Conservation (phyloP, 2,888 invertebrate species). For the Leptinotarsa tumamoca region DNA sequence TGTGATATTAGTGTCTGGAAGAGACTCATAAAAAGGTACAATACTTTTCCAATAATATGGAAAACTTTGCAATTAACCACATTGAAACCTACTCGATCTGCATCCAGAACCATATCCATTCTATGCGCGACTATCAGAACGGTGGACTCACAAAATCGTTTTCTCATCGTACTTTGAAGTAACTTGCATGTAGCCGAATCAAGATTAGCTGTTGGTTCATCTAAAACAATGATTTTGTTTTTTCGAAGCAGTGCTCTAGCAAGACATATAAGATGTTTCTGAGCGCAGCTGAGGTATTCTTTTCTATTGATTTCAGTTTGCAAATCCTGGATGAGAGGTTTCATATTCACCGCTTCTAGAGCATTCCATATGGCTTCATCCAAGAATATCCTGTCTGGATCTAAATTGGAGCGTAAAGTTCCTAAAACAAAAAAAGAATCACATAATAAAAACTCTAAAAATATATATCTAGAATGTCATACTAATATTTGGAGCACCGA, state of each 20-base stretch:
- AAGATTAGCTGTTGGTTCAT: slow-evolving; percentile 87
- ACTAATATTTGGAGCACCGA: too few relatives aligned
- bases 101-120: slow-evolving; percentile 86
- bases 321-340: slow-evolving; percentile 72
- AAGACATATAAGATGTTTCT: slow-evolving; percentile 77
- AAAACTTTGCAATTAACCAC: neutral
- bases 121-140: slow-evolving; percentile 88
- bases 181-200: slow-evolving; percentile 81
- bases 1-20: too few relatives aligned
- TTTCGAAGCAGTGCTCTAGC: slow-evolving; percentile 72
- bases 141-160: slow-evolving; percentile 80
- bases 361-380: slow-evolving; percentile 87
- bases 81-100: slow-evolving; percentile 71
- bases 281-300: slow-evolving; percentile 65
- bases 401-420: slow-evolving; percentile 87
- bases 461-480: too few relatives aligned
- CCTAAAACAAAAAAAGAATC: slow-evolving; percentile 65
- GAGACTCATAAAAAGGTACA: neutral
- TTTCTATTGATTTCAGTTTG: slow-evolving; percentile 80
- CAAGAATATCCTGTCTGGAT: slow-evolving; percentile 85
- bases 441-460: neutral
- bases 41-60: neutral
- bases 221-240: slow-evolving; percentile 60
- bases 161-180: slow-evolving; percentile 80
- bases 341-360: slow-evolving; percentile 85